phyloP scores from a whole-genome alignment of 2,113 vertebrate species.

The Nansenia antarctica region DNA sequence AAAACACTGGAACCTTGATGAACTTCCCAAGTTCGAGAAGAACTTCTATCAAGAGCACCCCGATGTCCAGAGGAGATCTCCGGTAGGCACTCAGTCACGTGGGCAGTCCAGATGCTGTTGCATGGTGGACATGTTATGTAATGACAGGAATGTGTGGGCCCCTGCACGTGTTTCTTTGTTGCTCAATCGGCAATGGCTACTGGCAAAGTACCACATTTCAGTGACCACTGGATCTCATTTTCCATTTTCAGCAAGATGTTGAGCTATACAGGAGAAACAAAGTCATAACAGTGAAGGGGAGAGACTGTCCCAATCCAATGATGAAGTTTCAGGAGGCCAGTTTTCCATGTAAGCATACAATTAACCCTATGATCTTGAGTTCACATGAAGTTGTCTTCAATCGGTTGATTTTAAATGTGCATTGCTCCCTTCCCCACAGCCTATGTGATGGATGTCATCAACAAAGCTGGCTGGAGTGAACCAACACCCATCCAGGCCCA shows the following conservation, averaged over 20 bases:
- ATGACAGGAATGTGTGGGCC: not conserved
- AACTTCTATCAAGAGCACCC: conserved; percentile 96
- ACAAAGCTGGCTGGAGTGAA: conserved; percentile 91
- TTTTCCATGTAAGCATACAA: conserved; percentile 86
- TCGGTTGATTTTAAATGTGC: no score
- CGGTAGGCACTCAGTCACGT: conserved; percentile 66
- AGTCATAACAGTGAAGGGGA: conserved; percentile 89
- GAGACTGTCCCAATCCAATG: conserved; percentile 92
- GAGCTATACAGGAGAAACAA: conserved; percentile 91
- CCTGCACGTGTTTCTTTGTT: conserved; percentile 36
- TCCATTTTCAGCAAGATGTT: conserved; percentile 86
- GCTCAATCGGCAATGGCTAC: not conserved
- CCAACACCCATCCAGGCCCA: conserved; percentile 97
- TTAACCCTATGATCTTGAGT: not conserved
- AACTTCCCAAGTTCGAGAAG: conserved; percentile 97
- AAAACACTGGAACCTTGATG: conserved; percentile 97
- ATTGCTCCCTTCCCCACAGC: no score
- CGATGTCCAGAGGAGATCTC: conserved; percentile 82
- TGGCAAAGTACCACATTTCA: no score
- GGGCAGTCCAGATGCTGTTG: not conserved
- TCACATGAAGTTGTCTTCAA: no score
- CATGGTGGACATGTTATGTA: conserved; percentile 17
- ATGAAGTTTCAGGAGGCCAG: conserved; percentile 90
- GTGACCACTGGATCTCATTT: not conserved
- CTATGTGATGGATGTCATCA: conserved; percentile 96